These are phyloP conservation scores for Spodoptera exigua DNA, from an alignment of 2,888 invertebrate genomes.

Conservation along the genomic window DNA sequence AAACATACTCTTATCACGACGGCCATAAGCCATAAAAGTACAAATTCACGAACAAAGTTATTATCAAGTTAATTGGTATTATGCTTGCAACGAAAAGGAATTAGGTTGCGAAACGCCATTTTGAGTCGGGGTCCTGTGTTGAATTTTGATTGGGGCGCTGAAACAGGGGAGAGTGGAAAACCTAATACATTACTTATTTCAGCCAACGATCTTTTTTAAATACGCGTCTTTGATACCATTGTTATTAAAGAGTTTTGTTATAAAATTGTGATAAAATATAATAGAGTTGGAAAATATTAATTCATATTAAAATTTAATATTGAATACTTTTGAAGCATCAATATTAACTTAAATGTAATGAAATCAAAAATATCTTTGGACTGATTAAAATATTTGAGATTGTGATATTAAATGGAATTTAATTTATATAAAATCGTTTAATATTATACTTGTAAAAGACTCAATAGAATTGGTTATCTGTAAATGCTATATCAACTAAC, in stretches of 20 bases:
- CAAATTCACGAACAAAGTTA: conserved; percentile 39
- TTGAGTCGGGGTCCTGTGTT: conserved; percentile 64
- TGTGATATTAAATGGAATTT: too few species aligned
- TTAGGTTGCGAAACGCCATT: conserved; percentile 68
- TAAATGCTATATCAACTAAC: too few species aligned
- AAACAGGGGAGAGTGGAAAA: conserved; percentile 18
- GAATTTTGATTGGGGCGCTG: conserved; percentile 68
- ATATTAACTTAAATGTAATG: too few species aligned
- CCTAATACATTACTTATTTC: conserved; percentile 38
- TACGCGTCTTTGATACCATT: conserved; percentile 18
- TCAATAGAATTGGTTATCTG: too few species aligned
- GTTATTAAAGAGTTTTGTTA: conserved; percentile 4
- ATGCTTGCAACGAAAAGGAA: conserved; percentile 68
- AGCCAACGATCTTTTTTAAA: conserved; percentile 23
- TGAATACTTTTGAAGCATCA: too few species aligned
- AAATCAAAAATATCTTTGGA: too few species aligned
- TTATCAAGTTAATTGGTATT: conserved; percentile 63
- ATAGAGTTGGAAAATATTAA: too few species aligned
- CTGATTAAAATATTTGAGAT: too few species aligned
- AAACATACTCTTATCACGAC: conserved; percentile 19
- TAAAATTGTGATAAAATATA: neutral
- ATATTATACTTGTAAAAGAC: too few species aligned
- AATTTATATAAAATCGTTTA: too few species aligned
- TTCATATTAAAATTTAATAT: too few species aligned
- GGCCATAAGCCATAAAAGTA: conserved; percentile 11